Percentiles rank a stretch among this genome's conserved stretches.
phyloP scores from a whole-genome alignment of 2,888 invertebrate species.

The Megastigmus dorsalis region DNA sequence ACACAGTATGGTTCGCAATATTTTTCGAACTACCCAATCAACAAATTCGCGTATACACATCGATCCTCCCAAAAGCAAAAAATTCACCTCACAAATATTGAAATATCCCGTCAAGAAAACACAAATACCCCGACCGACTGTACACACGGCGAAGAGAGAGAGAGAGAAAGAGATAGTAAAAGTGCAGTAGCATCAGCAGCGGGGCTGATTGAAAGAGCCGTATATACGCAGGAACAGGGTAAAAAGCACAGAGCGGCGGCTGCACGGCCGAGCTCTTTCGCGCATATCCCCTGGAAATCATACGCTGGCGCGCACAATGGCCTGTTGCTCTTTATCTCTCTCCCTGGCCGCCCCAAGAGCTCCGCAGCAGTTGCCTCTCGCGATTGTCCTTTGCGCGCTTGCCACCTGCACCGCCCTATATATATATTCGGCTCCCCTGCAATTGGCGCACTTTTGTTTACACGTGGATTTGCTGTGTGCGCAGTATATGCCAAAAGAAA shows the following conservation, averaged over 20 bases:
- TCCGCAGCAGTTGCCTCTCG: too few species aligned
- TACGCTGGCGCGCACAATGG: constrained; percentile 30
- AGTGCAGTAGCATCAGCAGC: not conserved
- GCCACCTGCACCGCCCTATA: not conserved
- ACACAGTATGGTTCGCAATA: too few species aligned
- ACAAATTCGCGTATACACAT: not conserved
- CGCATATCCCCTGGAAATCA: not conserved
- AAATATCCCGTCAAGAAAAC: not conserved
- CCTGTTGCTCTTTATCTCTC: constrained; percentile 48
- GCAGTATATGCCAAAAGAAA: too few species aligned
- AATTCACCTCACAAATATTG: not conserved
- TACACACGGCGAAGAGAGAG: not conserved
- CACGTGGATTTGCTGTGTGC: too few species aligned
- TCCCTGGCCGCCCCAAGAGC: too few species aligned
- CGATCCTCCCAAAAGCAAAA: not conserved
- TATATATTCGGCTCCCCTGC: not conserved
- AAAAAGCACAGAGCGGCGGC: constrained; percentile 13
- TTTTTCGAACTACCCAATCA: not conserved
- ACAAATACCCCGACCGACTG: not conserved
- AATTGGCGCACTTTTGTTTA: not conserved
- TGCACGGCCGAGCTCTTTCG: constrained; percentile 24
- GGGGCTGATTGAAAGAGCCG: not conserved
- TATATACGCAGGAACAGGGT: not conserved
- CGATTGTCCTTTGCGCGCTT: constrained; percentile 16
- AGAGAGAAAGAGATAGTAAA: not conserved